Evolutionary conservation across 2,797 vertebrate genomes (phyloP).

Genomic region (Sebastes iracundus): DNA sequence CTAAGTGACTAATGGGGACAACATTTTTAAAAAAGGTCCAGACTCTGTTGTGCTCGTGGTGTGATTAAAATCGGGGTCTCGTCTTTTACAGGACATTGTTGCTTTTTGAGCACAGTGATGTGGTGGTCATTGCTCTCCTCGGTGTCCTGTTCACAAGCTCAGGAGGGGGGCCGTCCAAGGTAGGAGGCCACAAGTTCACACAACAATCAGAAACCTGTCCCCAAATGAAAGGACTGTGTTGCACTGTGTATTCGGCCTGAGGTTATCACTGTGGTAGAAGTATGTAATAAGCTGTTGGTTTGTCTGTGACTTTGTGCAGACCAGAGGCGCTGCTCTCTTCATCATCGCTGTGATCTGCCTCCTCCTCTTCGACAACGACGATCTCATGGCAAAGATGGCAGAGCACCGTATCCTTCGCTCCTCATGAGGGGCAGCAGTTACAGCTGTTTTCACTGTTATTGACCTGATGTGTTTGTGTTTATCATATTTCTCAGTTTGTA

Average conservation of each 20-base stretch:
- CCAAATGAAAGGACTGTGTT: neutral
- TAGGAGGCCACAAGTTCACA: slow-evolving; percentile 53
- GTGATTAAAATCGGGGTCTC: neutral
- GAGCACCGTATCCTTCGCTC: slow-evolving; percentile 97
- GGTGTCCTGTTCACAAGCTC: slow-evolving; percentile 93
- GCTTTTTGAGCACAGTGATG: slow-evolving; percentile 95
- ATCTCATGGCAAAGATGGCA: slow-evolving; percentile 99
- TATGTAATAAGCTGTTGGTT: neutral
- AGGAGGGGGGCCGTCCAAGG: slow-evolving; percentile 96
- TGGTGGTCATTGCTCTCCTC: slow-evolving; percentile 92
- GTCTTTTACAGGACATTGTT: slow-evolving; percentile 87
- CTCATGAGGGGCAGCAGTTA: fast-evolving
- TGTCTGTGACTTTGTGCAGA: slow-evolving; percentile 77
- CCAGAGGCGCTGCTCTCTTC: slow-evolving; percentile 94
- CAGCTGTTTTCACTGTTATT: neutral
- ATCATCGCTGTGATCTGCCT: slow-evolving; percentile 96
- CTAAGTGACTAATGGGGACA: too few species aligned
- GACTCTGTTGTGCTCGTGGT: neutral
- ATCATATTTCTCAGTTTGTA: neutral
- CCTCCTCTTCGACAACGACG: slow-evolving; percentile 97
- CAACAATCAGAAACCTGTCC: neutral
- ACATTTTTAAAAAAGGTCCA: too few species aligned
- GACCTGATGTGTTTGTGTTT: neutral
- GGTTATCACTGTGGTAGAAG: neutral
- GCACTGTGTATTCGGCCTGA: neutral